Base-by-base conservation (phyloP, 2,113 vertebrate genomes). In the Rhadina sibilatrix region DNA sequence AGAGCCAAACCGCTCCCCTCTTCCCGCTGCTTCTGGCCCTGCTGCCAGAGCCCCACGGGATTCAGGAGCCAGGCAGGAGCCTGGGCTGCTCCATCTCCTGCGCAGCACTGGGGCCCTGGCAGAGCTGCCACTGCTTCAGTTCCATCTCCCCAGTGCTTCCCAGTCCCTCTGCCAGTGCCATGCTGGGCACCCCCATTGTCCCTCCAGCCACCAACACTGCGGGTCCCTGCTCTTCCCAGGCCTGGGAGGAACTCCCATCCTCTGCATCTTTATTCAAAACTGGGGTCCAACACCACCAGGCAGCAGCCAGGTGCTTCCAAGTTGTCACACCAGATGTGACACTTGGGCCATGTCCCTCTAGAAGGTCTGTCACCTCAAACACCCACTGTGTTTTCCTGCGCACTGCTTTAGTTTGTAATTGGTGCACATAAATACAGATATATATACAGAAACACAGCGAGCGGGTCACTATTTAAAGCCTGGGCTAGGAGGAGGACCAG, bases 381-480 rank as follows among this genome's bases (percentile, higher is more conserved):
- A 88, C 61, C 63, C 19, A 14, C 72, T 65, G 86, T 24, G 64
- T 65, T 85, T 91, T 96, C 81, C 93, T 90, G 87, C 40, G 9
- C 13, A 0, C 22, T 9, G 76, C 19, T 28, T 66, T 22, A 82
- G 76, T 23, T 80, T 72, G 84, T 83, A 94, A 89, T 90, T 31
- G 81, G 76, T 50, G 85, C 42, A 1, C 21, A 66, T 47, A 91
- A 84, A 91, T 94, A 70, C 0, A 24, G 21, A 11, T 3, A 5
- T 2, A 12, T 18, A 6, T 5, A 5, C 15, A 56, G 46, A 28
- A 35, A 25, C 24, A 7, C 64, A 46, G 93, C 11, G 75, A 83
- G 70, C 76, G 18, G 63, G 15, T 15, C 11, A 27, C 95, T 97
- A 96, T 96, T 95, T 96, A 66, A 65, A 94, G 91, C 31, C 69